Evolutionary conservation across 2,888 invertebrate genomes (phyloP), one percentile per base, ranked within the genome.

Genomic region (Mimachlamys varia): DNA sequence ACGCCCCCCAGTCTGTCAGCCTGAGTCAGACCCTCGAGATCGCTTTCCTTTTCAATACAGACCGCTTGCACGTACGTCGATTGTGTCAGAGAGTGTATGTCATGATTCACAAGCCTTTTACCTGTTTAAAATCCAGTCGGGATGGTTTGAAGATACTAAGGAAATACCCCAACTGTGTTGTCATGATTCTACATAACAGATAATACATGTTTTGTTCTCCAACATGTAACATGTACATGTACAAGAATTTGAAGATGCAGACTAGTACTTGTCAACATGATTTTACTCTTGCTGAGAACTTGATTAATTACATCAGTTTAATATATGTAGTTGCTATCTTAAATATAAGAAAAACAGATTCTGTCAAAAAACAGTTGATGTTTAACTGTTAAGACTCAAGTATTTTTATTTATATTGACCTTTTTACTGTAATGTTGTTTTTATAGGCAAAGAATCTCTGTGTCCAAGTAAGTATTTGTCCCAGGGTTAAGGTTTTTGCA

Each of bases 1-100:
- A 76, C 76, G 76, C 76, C 76, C 76, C 76, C 76, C 76, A 76
- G 33, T 76, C 76, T 76, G 76, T 76, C 76, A 76, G 22, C 27
- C 76, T 76, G 76, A 76, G 22, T 76, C 76, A 27, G 76, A 5
- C 27, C 33, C 76, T 76, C 62, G 17, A 10, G 76, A 76, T 33
- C 33, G 33, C 76, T 33, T 76, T 76, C 76, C 76, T 33, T 58
- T 58, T 17, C 27, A 7, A 3, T 22, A 27, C 27, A 15, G 76
- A 76, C 33, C 76, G 22, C 58, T 4, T 58, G 58, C 58, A 58
- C 58, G 58, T 58, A 58, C 19, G n/a, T n/a, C n/a, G 19, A n/a
- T 22, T 58, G n/a, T 76, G 33, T 76, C 76, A 13, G 33, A 10
- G 76, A 27, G 12, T 76, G 22, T 76, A 76, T 76, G 76, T 17